Conservation (phyloP, 2,888 invertebrate genomes). For the Eustalomyia histrio region DNA sequence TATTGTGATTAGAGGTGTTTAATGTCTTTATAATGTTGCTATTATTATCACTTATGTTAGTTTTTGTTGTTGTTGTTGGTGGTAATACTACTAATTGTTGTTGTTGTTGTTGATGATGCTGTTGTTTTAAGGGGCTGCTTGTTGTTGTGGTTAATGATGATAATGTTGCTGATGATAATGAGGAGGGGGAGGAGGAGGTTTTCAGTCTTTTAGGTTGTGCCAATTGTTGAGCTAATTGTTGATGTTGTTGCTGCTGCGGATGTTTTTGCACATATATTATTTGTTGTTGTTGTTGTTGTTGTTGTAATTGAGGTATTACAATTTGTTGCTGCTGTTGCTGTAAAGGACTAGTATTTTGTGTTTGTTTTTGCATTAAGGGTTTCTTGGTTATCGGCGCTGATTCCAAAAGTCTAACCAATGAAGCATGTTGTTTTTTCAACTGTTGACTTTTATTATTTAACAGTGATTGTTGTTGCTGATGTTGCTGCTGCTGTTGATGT, state of each 20-base stretch:
- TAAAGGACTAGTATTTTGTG: conserved; percentile 58
- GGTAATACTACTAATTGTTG: conserved; percentile 48
- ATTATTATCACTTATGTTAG: conserved; percentile 58
- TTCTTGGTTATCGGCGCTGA: conserved; percentile 78
- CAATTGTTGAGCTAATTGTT: conserved; percentile 67
- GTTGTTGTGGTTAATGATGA: conserved; percentile 39
- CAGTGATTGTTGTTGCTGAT: conserved; percentile 66
- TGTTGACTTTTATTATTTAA: conserved; percentile 74
- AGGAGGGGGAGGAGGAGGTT: conserved; percentile 61
- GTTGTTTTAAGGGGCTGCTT: conserved; percentile 45
- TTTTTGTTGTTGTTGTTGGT: conserved; percentile 44
- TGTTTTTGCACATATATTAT: conserved; percentile 37
- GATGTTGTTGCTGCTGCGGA: conserved; percentile 59
- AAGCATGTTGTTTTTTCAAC: conserved; percentile 83
- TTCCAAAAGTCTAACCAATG: conserved; percentile 84
- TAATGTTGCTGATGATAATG: conserved; percentile 59
- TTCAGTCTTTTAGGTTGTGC: conserved; percentile 78
- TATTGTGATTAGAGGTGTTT: conserved; percentile 51
- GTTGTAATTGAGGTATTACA: conserved; percentile 60
- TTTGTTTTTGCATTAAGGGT: conserved; percentile 53
- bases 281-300: conserved; percentile 11
- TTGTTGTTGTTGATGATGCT: conserved; percentile 52
- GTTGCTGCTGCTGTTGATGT: conserved; percentile 61
- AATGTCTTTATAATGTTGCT: conserved; percentile 63
- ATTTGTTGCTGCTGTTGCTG: conserved; percentile 57